Base-by-base conservation (phyloP, 1,140 invertebrate species). In the Nylanderia fulva region DNA sequence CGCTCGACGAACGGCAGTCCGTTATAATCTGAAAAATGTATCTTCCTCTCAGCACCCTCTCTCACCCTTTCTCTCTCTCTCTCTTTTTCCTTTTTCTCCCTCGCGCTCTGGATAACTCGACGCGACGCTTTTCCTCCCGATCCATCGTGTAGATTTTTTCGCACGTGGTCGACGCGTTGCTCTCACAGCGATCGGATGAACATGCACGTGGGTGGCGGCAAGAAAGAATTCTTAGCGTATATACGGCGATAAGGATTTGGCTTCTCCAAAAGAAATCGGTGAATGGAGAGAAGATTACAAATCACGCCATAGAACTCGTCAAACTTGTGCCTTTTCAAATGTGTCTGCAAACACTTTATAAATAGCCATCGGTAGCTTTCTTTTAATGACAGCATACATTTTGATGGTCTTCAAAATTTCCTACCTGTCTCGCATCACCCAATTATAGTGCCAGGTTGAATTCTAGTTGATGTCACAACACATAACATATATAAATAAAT, bases 1-100 rank as follows among this genome's bases (percentile, higher is more conserved):
- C 88, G 88, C 45, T 18, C 15, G 13, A 18, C 85, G 86, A 71
- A 29, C 84, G 82, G 45, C 45, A 48, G 69, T 86, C 79, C 54
- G 42, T 84, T 72, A 63, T 88, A 88, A 88, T 88, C 87, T 88
- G 75, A 83, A 88, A 88, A 88, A 88, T 82, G 76, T 88, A 88
- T 88, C 87, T 69, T 66, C 52, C 64, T 21, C 24, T 24, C 18
- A 15, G 42, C 54, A 54, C 63, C 33, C 63, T 5, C 7, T 15
- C 18, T 4, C 21, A 33, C 36, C 13, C 21, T 42, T 56, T 18
- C 42, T 29, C 56, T n/a, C 18, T 52, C n/a, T 27, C 39, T 15
- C 33, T 29, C 21, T n/a, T n/a, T n/a, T n/a, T n/a, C n/a, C n/a
- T n/a, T n/a, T n/a, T n/a, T n/a, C n/a, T n/a, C 24, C n/a, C 42